Percentiles rank a stretch among this genome's conserved stretches.
Evolutionary conservation across 2,888 invertebrate species (phyloP).

Genomic region (Gymnosoma rotundatum): DNA sequence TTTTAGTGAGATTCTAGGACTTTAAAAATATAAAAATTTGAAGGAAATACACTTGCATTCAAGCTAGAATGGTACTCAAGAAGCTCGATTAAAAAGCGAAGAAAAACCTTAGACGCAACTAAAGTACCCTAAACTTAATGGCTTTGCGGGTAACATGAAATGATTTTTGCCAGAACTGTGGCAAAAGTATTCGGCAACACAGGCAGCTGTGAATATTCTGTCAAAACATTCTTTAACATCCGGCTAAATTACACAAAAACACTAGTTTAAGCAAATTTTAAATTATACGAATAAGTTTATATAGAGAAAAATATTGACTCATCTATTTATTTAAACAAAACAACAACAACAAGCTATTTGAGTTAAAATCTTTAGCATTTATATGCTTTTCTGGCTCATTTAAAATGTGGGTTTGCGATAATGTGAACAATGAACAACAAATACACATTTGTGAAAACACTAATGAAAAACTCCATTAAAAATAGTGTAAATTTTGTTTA

Average conservation of each 20-base stretch:
- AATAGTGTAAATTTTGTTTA: constrained; percentile 65
- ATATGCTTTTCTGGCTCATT: constrained; percentile 66
- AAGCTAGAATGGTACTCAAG: too few relatives aligned
- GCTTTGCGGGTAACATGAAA: too few relatives aligned
- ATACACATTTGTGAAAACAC: neutral
- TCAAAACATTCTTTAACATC: neutral
- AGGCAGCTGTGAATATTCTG: too few relatives aligned
- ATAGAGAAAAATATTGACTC: constrained; percentile 49
- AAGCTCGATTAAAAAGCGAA: too few relatives aligned
- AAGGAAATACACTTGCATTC: too few relatives aligned
- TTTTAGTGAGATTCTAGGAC: too few relatives aligned
- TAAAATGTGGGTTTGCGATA: constrained; percentile 63
- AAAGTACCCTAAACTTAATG: too few relatives aligned
- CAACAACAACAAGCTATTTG: constrained; percentile 39
- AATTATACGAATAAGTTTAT: neutral
- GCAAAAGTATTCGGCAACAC: too few relatives aligned
- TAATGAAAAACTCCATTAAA: constrained; percentile 58
- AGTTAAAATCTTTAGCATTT: constrained; percentile 58
- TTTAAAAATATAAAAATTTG: too few relatives aligned
- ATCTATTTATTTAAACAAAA: constrained; percentile 52
- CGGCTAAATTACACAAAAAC: neutral
- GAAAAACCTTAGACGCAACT: too few relatives aligned
- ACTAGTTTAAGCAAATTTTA: constrained; percentile 18
- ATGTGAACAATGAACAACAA: constrained; percentile 3
- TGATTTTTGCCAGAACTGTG: too few relatives aligned